Conservation (phyloP, 2,797 vertebrate species). For the Bovichtus variegatus region DNA sequence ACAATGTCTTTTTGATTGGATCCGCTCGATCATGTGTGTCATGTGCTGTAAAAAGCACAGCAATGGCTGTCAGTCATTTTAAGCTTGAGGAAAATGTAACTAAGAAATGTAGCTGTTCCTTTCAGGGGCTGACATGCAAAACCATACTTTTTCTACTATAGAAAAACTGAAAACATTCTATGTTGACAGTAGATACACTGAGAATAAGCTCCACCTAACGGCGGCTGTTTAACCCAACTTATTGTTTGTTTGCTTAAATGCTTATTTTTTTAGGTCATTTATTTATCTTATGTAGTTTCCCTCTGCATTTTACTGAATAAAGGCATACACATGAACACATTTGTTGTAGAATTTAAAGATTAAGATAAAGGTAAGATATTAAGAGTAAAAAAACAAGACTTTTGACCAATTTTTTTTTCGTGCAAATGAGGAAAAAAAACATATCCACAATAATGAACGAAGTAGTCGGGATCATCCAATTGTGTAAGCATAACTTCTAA, state of each 20-base stretch:
- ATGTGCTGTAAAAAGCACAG: conserved; percentile 4
- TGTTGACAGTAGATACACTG: not conserved
- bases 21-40: conserved; percentile 5
- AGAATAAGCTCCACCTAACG: not conserved
- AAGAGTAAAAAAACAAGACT: not conserved
- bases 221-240: not conserved
- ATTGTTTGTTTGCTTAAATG: not conserved
- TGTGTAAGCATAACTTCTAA: conserved; percentile 43
- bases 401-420: no score
- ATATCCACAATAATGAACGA: conserved; percentile 21
- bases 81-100: not conserved
- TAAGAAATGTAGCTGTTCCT: not conserved
- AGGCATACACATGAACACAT: not conserved
- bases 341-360: not conserved
- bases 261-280: not conserved
- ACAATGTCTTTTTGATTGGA: conserved; percentile 31
- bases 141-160: not conserved
- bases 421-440: conserved; percentile 53
- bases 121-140: not conserved
- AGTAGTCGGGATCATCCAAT: conserved; percentile 42
- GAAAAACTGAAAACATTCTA: not conserved
- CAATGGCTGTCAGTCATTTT: conserved; percentile 23
- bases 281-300: not conserved
- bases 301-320: not conserved
- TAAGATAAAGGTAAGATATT: not conserved